These are phyloP conservation scores for Athetis lepigone DNA, from an alignment of 2,888 invertebrate species.

Conservation along the genomic window DNA sequence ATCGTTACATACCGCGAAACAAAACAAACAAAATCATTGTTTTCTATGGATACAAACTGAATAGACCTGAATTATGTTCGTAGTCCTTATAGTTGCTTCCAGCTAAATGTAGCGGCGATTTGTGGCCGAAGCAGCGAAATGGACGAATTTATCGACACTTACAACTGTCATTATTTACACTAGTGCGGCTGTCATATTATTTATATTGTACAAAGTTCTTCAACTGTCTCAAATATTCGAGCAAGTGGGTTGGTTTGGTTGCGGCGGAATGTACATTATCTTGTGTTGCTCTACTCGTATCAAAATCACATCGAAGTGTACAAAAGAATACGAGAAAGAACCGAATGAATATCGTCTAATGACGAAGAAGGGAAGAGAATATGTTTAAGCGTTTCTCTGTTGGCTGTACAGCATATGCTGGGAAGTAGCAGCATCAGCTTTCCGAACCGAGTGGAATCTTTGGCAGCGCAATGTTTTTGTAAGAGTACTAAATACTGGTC, in stretches of 20 bases:
- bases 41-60: too few species aligned
- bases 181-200: background rate
- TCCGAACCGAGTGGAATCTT: slow-evolving; percentile 92
- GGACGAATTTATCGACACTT: slow-evolving; percentile 8
- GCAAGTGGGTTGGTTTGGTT: too few species aligned
- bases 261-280: too few species aligned
- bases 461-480: slow-evolving; percentile 92
- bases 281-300: too few species aligned
- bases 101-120: too few species aligned
- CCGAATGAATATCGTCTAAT: slow-evolving; percentile 74
- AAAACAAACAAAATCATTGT: too few species aligned
- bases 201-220: slow-evolving; percentile 9
- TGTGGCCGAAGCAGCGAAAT: too few species aligned
- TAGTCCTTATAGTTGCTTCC: too few species aligned
- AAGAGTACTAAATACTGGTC: slow-evolving; percentile 95
- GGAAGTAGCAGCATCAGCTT: slow-evolving; percentile 94
- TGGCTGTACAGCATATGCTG: slow-evolving; percentile 87
- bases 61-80: too few species aligned
- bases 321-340: slow-evolving; percentile 78
- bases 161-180: background rate
- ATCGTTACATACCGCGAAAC: too few species aligned
- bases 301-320: slow-evolving; percentile 72
- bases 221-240: too few species aligned
- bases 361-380: slow-evolving; percentile 94
- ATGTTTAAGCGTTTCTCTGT: slow-evolving; percentile 88